Evolutionary conservation across 1,140 invertebrate genomes (phyloP).

Genomic region (Dolichoris vasculosae): DNA sequence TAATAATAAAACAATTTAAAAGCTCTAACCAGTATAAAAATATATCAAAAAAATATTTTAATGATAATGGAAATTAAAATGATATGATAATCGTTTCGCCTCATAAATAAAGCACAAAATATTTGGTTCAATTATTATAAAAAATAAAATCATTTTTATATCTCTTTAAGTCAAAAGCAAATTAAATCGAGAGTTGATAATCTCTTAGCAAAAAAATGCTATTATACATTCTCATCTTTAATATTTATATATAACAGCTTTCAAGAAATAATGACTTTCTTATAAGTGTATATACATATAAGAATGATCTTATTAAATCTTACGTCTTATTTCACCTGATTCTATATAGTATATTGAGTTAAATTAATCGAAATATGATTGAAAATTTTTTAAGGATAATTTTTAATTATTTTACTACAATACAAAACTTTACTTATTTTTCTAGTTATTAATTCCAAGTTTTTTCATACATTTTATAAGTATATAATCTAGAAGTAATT

Average conservation of each 20-base stretch:
- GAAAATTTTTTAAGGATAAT: too few species aligned
- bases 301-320: too few species aligned
- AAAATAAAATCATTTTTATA: background rate
- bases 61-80: background rate
- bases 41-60: background rate
- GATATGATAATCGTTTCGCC: background rate
- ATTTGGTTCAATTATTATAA: background rate
- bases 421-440: too few species aligned
- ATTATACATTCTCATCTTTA: background rate
- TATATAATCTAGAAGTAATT: too few species aligned
- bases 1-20: background rate
- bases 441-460: too few species aligned
- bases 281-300: too few species aligned
- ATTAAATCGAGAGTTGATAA: background rate
- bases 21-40: background rate
- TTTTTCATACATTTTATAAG: too few species aligned
- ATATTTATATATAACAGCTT: background rate
- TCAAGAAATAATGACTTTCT: too few species aligned
- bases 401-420: too few species aligned
- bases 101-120: background rate
- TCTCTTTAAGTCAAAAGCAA: background rate
- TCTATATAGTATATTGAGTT: too few species aligned
- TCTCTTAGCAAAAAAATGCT: background rate
- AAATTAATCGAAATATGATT: too few species aligned
- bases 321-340: too few species aligned